Percentiles rank a stretch among this genome's conserved stretches.
phyloP scores from a whole-genome alignment of 2,113 vertebrate species.

The Protobothrops flavoviridis region DNA sequence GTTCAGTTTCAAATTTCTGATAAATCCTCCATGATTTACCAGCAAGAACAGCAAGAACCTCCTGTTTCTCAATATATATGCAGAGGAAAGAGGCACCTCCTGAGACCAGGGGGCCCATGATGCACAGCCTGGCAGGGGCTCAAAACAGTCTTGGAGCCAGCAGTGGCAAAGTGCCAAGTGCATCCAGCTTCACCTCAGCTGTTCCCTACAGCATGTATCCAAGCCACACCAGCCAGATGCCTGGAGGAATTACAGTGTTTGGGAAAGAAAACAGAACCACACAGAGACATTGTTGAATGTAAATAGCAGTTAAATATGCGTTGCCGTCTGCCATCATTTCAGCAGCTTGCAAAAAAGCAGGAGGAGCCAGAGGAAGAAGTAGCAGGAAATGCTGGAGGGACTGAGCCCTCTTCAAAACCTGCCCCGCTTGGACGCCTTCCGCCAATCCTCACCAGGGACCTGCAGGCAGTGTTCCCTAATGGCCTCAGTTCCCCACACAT shows the following conservation, averaged over 20 bases:
- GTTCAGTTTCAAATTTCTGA: not conserved
- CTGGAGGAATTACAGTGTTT: constrained; percentile 48
- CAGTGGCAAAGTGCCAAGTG: not conserved
- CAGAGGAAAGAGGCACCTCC: not conserved
- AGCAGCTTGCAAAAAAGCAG: constrained; percentile 50
- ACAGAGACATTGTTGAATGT: constrained; percentile 69
- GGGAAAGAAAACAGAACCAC: constrained; percentile 64
- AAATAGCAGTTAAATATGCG: constrained; percentile 75
- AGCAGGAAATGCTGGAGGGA: constrained; percentile 43
- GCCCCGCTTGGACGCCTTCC: constrained; percentile 44
- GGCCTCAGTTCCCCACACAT: not conserved
- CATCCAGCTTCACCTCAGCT: not conserved
- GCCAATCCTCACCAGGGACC: not conserved
- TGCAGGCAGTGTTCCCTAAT: constrained; percentile 6
- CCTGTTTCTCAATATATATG: not conserved
- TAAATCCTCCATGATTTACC: not conserved
- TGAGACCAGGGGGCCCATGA: not conserved
- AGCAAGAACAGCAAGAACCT: not conserved
- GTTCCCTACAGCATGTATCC: not conserved
- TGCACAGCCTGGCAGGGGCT: not conserved
- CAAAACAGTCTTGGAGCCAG: not conserved
- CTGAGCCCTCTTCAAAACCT: not conserved
- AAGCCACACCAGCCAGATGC: constrained; percentile 41
- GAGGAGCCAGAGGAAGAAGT: constrained; percentile 42
- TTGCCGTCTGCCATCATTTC: constrained; percentile 69